Conservation (phyloP, 2,113 vertebrate species). For the Brachirus orientalis region DNA sequence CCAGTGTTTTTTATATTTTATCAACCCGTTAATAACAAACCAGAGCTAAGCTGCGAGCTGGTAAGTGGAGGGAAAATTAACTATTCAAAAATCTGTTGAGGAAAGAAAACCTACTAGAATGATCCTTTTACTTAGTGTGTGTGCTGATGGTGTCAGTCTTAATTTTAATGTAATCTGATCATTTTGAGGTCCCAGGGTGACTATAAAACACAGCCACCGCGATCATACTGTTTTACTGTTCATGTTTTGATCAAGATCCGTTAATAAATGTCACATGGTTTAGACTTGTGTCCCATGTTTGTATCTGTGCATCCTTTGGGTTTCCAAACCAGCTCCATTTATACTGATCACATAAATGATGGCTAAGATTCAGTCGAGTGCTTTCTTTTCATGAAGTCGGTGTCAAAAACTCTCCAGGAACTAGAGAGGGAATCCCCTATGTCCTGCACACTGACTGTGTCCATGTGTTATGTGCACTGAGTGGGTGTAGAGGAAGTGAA, state of each 20-base stretch:
- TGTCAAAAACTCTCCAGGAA: neutral
- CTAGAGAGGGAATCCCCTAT: constrained; percentile 37
- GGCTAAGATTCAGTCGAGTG: no score
- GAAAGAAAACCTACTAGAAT: constrained; percentile 3
- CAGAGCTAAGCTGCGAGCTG: neutral
- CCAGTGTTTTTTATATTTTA: neutral
- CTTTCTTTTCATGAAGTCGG: no score
- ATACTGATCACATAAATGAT: no score
- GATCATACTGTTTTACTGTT: constrained; percentile 40
- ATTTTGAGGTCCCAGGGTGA: constrained; percentile 1
- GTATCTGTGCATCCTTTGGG: no score
- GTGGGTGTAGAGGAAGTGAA: constrained; percentile 53
- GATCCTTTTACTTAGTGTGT: constrained; percentile 30
- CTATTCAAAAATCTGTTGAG: neutral
- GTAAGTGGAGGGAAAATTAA: neutral
- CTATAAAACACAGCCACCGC: constrained; percentile 15
- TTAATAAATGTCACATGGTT: constrained; percentile 65
- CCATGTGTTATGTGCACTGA: neutral
- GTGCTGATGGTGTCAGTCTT: constrained; percentile 14
- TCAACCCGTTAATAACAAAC: neutral
- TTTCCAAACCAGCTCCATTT: no score
- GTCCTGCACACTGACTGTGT: neutral
- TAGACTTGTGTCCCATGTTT: neutral
- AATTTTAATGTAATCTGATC: constrained; percentile 17
- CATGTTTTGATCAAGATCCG: constrained; percentile 36